These are phyloP conservation scores for Erpornis zantholeuca DNA, from an alignment of 2,113 vertebrate species.

Conservation along the genomic window DNA sequence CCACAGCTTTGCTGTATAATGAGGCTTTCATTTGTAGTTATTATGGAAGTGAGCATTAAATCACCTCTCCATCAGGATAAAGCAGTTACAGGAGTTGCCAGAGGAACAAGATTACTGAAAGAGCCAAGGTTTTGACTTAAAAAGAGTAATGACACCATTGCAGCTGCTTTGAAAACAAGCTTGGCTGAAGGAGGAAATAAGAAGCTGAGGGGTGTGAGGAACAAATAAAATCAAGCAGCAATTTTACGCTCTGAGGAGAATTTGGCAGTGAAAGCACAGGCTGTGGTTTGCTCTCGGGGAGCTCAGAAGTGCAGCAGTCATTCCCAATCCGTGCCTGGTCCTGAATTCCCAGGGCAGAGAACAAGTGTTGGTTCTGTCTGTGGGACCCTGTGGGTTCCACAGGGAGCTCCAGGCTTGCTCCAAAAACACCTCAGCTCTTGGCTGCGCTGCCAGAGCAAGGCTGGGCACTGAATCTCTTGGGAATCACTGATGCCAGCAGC, in stretches of 20 bases:
- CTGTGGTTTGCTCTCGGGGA: not conserved
- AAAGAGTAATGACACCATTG: constrained; percentile 26
- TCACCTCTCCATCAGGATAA: not conserved
- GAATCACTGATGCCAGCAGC: not conserved
- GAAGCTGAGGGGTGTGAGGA: not conserved
- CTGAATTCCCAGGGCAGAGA: not conserved
- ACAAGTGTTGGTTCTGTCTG: not conserved
- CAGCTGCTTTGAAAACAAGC: constrained; percentile 4
- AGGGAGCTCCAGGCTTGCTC: not conserved
- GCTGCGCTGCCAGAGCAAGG: not conserved
- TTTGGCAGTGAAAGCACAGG: not conserved
- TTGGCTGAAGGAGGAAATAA: not conserved
- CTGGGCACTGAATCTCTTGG: not conserved
- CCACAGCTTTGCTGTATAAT: constrained; percentile 12
- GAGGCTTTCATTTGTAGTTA: constrained; percentile 33
- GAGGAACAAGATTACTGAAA: not conserved
- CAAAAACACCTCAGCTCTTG: not conserved
- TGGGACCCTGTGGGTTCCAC: not conserved
- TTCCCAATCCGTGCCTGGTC: not conserved
- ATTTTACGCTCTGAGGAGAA: not conserved
- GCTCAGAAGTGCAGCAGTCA: not conserved
- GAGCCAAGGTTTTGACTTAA: constrained; percentile 26
- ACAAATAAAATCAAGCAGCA: not conserved
- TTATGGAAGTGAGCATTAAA: constrained; percentile 17
- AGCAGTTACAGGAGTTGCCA: not conserved